Evolutionary conservation across 1,140 invertebrate species (phyloP).

Genomic region (Helicoverpa armigera): DNA sequence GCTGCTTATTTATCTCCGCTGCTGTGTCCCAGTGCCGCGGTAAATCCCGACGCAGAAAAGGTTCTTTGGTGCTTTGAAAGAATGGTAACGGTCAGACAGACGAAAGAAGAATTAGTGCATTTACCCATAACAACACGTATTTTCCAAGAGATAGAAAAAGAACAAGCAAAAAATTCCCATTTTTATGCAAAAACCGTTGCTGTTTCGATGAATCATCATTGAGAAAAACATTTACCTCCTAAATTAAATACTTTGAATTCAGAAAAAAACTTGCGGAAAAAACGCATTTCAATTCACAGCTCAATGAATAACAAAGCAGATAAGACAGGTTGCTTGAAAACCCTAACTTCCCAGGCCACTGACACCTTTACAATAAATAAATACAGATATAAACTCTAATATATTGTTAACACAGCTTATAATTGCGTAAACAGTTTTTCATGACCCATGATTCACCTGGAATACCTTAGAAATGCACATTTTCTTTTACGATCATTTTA

Average conservation of each 20-base stretch:
- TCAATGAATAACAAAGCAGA: slow-evolving; percentile 24
- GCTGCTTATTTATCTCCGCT: too few relatives aligned
- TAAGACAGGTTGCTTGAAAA: slow-evolving; percentile 22
- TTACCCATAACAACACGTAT: too few relatives aligned
- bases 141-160: too few relatives aligned
- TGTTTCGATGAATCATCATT: background rate
- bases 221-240: background rate
- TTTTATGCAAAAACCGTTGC: too few relatives aligned
- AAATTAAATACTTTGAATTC: background rate
- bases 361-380: slow-evolving; percentile 10
- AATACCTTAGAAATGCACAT: slow-evolving; percentile 11
- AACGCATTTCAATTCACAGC: background rate
- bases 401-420: background rate
- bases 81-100: too few relatives aligned
- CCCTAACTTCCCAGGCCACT: slow-evolving; percentile 31
- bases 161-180: too few relatives aligned
- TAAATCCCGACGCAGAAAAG: too few relatives aligned
- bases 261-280: background rate
- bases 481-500: slow-evolving; percentile 37
- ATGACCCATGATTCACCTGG: slow-evolving; percentile 14
- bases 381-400: slow-evolving; percentile 1
- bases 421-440: slow-evolving; percentile 22
- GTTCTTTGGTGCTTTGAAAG: too few relatives aligned
- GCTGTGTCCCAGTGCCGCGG: too few relatives aligned
- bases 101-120: too few relatives aligned